These are phyloP conservation scores for Lindbergichthys nudifrons DNA, from an alignment of 2,797 vertebrate species.

Conservation along the genomic window DNA sequence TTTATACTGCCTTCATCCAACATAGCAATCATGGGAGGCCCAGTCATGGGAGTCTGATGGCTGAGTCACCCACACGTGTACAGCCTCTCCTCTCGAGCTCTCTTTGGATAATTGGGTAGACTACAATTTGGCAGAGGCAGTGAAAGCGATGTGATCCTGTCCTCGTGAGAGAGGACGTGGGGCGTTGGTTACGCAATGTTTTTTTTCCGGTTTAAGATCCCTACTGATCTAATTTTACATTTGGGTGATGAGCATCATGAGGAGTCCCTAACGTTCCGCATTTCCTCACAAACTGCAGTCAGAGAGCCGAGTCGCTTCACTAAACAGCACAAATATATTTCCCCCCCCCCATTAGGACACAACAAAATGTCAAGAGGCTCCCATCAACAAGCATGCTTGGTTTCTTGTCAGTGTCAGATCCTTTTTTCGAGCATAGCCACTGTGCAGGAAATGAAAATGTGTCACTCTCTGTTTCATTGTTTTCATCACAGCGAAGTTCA, in stretches of 20 bases:
- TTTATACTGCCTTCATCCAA: slow-evolving; percentile 26
- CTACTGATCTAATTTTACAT: slow-evolving; percentile 80
- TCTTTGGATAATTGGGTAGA: slow-evolving; percentile 62
- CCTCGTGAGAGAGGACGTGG: slow-evolving; percentile 66
- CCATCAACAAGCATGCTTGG: slow-evolving; percentile 31
- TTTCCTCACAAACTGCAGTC: slow-evolving; percentile 64
- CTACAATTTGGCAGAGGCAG: slow-evolving; percentile 61
- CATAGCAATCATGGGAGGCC: slow-evolving; percentile 67
- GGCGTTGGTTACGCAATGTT: slow-evolving; percentile 68
- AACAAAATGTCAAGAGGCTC: slow-evolving; percentile 27
- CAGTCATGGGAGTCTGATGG: slow-evolving; percentile 73
- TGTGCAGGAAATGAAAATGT: slow-evolving; percentile 62
- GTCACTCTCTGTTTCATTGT: slow-evolving; percentile 30
- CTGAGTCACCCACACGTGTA: slow-evolving; percentile 70
- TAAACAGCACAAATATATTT: slow-evolving; percentile 24
- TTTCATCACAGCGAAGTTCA: slow-evolving; percentile 36
- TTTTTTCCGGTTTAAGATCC: slow-evolving; percentile 58
- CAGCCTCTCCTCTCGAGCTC: slow-evolving; percentile 60
- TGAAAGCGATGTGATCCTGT: slow-evolving; percentile 63
- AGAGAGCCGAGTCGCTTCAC: slow-evolving; percentile 27
- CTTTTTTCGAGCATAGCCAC: slow-evolving; percentile 21
- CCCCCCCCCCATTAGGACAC: not conserved
- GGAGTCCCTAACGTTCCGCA: slow-evolving; percentile 68
- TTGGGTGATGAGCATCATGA: slow-evolving; percentile 80
- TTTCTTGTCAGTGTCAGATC: slow-evolving; percentile 28